Evolutionary conservation across 2,888 invertebrate species (phyloP).

Genomic region (Biston stratarius): DNA sequence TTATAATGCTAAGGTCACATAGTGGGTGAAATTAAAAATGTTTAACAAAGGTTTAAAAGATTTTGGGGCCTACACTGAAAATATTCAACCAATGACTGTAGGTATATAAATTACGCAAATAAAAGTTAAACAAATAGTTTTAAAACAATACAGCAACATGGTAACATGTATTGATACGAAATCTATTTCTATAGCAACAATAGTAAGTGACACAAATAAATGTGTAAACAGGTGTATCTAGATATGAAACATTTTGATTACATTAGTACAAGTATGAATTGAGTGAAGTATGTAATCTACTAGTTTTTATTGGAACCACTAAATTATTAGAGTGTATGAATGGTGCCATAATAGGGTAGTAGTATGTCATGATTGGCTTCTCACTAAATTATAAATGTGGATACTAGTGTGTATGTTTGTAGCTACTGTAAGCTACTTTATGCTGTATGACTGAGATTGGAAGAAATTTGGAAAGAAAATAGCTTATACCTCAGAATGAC

Average conservation of each 20-base stretch:
- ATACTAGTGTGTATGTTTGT: no score
- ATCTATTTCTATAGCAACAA: constrained; percentile 15
- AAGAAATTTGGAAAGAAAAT: no score
- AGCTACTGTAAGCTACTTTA: no score
- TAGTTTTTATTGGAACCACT: neutral
- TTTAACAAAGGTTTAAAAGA: neutral
- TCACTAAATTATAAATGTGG: no score
- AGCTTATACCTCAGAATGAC: no score
- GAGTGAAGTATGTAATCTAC: neutral
- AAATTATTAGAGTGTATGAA: neutral
- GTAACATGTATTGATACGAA: constrained; percentile 13
- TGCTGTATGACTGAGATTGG: no score
- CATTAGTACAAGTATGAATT: neutral
- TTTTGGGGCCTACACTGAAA: no score
- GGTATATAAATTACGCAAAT: neutral
- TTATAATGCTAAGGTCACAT: constrained; percentile 20
- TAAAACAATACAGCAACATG: neutral
- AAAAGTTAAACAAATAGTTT: constrained; percentile 3
- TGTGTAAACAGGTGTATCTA: constrained; percentile 27
- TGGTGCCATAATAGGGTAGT: no score
- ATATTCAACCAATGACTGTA: no score
- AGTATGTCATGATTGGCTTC: no score
- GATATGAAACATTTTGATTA: constrained; percentile 20
- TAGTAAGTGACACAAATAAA: constrained; percentile 24
- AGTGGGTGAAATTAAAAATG: constrained; percentile 20